phyloP scores from a whole-genome alignment of 2,113 vertebrate genomes.

The Neogale vison region DNA sequence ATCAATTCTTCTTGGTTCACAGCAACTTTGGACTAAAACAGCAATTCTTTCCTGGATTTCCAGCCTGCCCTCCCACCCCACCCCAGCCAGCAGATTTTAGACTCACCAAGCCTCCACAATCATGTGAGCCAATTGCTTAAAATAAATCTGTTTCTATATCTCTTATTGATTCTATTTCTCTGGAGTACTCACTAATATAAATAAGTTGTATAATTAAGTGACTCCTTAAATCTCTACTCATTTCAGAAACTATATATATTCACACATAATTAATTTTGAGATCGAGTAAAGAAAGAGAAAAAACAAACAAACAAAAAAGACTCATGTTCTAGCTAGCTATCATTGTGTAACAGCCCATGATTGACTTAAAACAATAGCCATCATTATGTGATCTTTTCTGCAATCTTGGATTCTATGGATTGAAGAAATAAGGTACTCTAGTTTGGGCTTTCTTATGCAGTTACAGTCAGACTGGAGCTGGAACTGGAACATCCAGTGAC shows the following conservation, averaged over 20 bases:
- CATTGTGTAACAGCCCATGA: neutral
- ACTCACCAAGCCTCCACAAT: neutral
- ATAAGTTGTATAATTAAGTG: neutral
- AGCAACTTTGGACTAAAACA: neutral
- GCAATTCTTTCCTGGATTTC: neutral
- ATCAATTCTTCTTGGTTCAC: neutral
- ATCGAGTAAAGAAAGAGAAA: neutral
- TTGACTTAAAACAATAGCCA: neutral
- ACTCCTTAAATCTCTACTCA: neutral
- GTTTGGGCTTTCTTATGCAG: neutral
- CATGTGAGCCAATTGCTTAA: neutral
- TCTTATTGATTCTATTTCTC: neutral
- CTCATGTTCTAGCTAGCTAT: neutral
- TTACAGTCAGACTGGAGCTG: neutral
- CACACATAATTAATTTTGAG: neutral
- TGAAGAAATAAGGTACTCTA: neutral
- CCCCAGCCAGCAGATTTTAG: neutral
- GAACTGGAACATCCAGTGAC: neutral
- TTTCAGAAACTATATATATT: neutral
- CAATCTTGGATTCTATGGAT: neutral
- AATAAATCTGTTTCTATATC: neutral
- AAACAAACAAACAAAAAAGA: neutral
- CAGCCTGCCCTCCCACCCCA: accelerated
- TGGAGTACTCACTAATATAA: neutral
- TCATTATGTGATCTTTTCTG: neutral